Evolutionary conservation across 2,113 vertebrate species (phyloP), one percentile per base, ranked within the genome.

Genomic region (Phylloscopus trochilus): DNA sequence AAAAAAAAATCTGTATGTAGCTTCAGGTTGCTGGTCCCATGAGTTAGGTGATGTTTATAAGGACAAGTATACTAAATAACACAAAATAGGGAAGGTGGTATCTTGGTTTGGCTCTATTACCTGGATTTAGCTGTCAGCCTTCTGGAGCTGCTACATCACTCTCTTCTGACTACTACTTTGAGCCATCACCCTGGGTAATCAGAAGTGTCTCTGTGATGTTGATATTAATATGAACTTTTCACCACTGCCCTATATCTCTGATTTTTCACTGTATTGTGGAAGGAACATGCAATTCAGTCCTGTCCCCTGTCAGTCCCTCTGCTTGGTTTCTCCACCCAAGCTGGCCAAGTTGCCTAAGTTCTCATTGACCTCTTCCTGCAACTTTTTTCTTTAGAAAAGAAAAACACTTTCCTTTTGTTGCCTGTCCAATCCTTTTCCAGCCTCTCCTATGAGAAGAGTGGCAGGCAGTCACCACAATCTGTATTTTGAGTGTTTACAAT

Each of bases 401-500:
- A 82, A 87, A 31, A 9, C 0, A 5, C 12, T 7, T 44, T 64
- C 27, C n/a, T 80, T 88, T 92, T 58, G 20, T 47, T 78, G 9
- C 18, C 19, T 80, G n/a, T 33, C 39, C 46, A 87, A 37, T 79
- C 10, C 28, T 88, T 90, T 88, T 30, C 18, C 41, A 90, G 28
- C 4, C 37, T 94, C 22, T 62, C 11, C n/a, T 73, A 11, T 30
- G 18, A 84, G 44, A 73, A 79, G 9, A 10, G 81, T 81, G 60
- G 10, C 76, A 92, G 86, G 55, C 92, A 93, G 56, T 90, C 46
- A 56, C 33, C 6, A 10, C 72, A 93, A n/a, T 92, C 63, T 93
- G 88, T 92, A 75, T 95, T 96, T 94, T 87, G 39, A 46, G 60
- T 81, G 56, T 93, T 97, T 94, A 86, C 83, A 92, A 83, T 90